Conservation (phyloP, 2,888 invertebrate genomes). For the Oscheius sp. region DNA sequence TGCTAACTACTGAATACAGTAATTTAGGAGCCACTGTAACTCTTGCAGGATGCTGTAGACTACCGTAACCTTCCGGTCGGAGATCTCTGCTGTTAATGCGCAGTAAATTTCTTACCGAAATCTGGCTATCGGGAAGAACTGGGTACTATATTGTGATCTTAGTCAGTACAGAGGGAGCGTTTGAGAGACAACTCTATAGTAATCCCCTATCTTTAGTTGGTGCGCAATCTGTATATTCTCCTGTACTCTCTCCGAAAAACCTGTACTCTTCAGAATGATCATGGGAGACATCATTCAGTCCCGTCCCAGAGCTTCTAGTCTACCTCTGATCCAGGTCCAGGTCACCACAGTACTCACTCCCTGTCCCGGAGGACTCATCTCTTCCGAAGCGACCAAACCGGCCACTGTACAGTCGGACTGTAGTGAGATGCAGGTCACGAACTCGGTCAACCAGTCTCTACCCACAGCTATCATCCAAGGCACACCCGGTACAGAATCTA, state of each 20-base stretch:
- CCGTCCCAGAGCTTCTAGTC: conserved; percentile 45
- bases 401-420: conserved; percentile 66
- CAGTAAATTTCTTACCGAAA: too few relatives aligned
- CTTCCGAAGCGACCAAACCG: conserved; percentile 27
- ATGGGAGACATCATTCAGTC: conserved; percentile 49
- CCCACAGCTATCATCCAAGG: conserved; percentile 41
- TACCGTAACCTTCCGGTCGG: too few relatives aligned
- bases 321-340: conserved; percentile 25
- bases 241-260: background rate
- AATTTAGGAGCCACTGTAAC: too few relatives aligned
- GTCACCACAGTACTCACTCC: conserved; percentile 28
- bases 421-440: conserved; percentile 60
- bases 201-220: background rate
- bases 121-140: too few relatives aligned
- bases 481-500: conserved; percentile 18
- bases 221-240: background rate
- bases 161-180: too few relatives aligned
- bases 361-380: conserved; percentile 23
- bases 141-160: too few relatives aligned
- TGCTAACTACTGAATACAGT: too few relatives aligned
- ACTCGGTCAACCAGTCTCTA: conserved; percentile 44
- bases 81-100: too few relatives aligned
- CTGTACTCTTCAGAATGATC: conserved; percentile 37
- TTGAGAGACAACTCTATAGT: too few relatives aligned
- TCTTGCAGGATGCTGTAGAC: too few relatives aligned